Evolutionary conservation across 2,797 vertebrate species (phyloP), one percentile per base, ranked within the genome.

Genomic region (Epinephelus malabaricus): DNA sequence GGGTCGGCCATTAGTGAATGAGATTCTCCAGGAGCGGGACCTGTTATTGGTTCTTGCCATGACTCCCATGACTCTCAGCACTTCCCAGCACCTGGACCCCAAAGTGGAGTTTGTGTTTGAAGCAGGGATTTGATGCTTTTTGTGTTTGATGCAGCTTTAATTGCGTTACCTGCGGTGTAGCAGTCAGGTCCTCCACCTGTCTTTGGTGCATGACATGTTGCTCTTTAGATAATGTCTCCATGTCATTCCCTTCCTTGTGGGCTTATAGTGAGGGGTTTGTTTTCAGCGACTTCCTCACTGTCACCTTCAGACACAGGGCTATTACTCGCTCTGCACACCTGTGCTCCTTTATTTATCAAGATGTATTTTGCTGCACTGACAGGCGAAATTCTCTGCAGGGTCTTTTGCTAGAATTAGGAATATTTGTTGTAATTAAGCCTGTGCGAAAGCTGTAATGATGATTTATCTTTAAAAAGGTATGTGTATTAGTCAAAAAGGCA

Each of bases 1-100:
- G 3, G 40, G 40, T 78, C 76, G 17, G 54, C 83, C 87, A 59
- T 88, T 90, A 87, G 85, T 40, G 79, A 81, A 89, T 88, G 80
- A 84, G 82, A 30, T 75, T 81, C 54, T 73, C 69, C 45, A 49
- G 15, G 34, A 81, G 73, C n/a, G 2, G 19, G 49, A 69, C 47
- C 51, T 69, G 46, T 50, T 59, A 73, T 72, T 49, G 72, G 34
- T 38, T 38, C 71, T 67, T 71, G 30, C 27, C 15, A 6, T 75
- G 85, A 69, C 76, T 79, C 61, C 59, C 4, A 3, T 78, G 68
- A 54, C 60, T 78, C 61, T 47, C 34, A 46, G 68, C 54, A 21
- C 76, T 83, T 83, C 53, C 45, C 60, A 64, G 56, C 62, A 76
- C 68, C 68, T 79, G 82, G 46, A 54, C 19, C 34, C 68, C 25